phyloP scores from a whole-genome alignment of 2,888 invertebrate genomes.

The Euclidia mi region DNA sequence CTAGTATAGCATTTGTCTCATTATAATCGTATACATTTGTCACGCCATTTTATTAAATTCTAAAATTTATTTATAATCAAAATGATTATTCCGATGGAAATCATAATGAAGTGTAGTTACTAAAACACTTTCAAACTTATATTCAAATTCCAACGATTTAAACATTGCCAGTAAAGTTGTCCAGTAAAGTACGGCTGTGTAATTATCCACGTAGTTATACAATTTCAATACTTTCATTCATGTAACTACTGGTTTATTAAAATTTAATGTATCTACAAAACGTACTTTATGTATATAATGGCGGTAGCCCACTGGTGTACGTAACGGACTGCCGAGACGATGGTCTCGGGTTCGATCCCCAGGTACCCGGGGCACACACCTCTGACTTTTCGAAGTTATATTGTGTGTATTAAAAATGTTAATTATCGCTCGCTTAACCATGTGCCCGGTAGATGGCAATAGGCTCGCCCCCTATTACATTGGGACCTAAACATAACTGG shows the following conservation, averaged over 20 bases:
- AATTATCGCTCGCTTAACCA: no score
- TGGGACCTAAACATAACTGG: no score
- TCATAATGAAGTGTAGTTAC: slow-evolving; percentile 2
- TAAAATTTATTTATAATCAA: neutral
- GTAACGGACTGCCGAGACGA: no score
- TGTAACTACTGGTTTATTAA: slow-evolving; percentile 15
- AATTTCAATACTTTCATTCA: slow-evolving; percentile 27
- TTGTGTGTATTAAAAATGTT: no score
- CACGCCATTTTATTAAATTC: neutral
- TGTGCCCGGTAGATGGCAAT: no score
- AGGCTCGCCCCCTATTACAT: no score
- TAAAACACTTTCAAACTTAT: slow-evolving; percentile 15
- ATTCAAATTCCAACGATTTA: slow-evolving; percentile 28
- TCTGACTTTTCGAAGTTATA: no score
- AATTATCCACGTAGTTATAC: slow-evolving; percentile 34
- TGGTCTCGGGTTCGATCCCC: no score
- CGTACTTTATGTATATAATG: no score
- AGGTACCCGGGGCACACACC: no score
- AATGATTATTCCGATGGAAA: neutral
- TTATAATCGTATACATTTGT: no score
- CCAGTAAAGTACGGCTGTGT: slow-evolving; percentile 17
- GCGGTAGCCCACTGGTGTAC: no score
- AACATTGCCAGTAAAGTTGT: slow-evolving; percentile 25
- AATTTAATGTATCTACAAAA: slow-evolving; percentile 4
- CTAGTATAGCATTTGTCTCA: neutral